Base-by-base conservation (phyloP, 64 coral and sea anemone genomes). In the Montipora capricornis region DNA sequence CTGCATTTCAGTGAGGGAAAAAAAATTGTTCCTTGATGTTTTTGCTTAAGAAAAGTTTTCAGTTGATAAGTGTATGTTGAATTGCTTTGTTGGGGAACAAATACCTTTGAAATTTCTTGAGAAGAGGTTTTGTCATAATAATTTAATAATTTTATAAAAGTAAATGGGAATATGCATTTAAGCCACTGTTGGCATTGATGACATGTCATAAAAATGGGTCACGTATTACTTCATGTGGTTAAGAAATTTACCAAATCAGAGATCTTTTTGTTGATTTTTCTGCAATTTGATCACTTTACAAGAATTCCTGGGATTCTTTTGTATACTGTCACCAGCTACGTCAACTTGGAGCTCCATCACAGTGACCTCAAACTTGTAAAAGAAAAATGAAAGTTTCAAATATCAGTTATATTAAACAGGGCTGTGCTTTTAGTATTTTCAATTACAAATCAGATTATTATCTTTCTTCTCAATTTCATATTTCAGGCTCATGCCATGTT, bases 401-500 rank as follows among this genome's bases (percentile, higher is more conserved):
- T 49, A 81, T 81, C 14, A 49, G 44, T 80, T 49, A 3, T 9
- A 46, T 55, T 64, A 57, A 57, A 57, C 11, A 8, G 53, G 11
- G 53, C 53, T 57, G 11, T 57, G 6, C 53, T 57, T 57, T 57
- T 57, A 8, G 8, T 11, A 64, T 14, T 7, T 7, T 64, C 6
- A 64, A 64, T 11, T 64, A 15, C 5, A 19, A 46, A 19, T 64
- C 19, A 58, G 12, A 64, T 66, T 12, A 20, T 12, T 16, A 12
- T 84, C 53, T 85, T 8, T 2, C 5, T 68, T 59, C 26, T 60
- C 5, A 57, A 44, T 6, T 5, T 81, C 8, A 20, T 20, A 17
- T 76, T 55, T 93, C 64, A 98, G 95, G 96, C 96, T 78, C 98
- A 99, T 99, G 98, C 95, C 52, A 92, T 99, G 95, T 94, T 89